Evolutionary conservation across 2,888 invertebrate species (phyloP), one percentile per base, ranked within the genome.

Genomic region (Lycia hirtaria): DNA sequence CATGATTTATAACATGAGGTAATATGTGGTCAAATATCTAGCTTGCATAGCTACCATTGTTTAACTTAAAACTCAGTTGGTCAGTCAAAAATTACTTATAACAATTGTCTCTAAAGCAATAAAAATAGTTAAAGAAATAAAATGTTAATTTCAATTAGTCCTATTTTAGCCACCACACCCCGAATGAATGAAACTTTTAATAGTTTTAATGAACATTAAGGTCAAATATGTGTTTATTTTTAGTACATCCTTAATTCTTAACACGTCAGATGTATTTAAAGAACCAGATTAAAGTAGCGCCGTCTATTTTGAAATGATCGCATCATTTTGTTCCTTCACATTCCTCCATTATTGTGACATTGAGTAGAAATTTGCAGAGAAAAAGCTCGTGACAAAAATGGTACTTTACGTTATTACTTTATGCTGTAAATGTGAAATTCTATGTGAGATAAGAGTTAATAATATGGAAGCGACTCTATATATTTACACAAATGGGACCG

Each of bases 281-380:
- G 55, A 57, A 51, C 28, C n/a, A 45, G 60, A 58, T 60, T 51
- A 64, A 51, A 45, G 32, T 51, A 55, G 40, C 24, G 14, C 64
- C 67, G 69, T 78, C 79, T 83, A 84, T 83, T 83, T 83, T 71
- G 58, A 78, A 70, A 64, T 67, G 78, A 83, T 79, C 79, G 64
- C 81, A 82, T 84, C 85, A 85, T 73, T 77, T 75, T 72, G 71
- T 71, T 74, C 76, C 65, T 66, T 72, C 69, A 66, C 68, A 76
- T 75, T 76, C 74, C 65, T 73, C 57, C 64, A 65, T 66, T 70
- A 26, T 41, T 41, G 41, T 24, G 3, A 10, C 3, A 15, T 17
- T 6, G 41, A 41, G 41, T 10, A 41, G 15, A 41, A 10, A 15
- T 28, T 4, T n/a, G 1, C 26, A 41, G 41, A 41, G 17, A 41